These are phyloP conservation scores for Rhea pennata DNA, from an alignment of 2,113 vertebrate species.

Conservation along the genomic window DNA sequence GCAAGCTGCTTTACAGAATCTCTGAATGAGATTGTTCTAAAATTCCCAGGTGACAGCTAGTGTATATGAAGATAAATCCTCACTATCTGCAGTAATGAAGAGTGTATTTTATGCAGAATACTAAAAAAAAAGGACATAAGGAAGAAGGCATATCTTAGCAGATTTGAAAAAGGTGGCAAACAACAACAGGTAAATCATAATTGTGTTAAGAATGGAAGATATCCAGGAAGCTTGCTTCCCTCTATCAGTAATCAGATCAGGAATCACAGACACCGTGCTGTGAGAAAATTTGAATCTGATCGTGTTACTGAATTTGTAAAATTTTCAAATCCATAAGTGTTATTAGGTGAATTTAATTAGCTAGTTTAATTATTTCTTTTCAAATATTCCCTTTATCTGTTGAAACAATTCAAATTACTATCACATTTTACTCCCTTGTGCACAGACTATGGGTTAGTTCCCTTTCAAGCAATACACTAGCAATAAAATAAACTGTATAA, in stretches of 20 bases:
- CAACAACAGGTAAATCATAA: not conserved
- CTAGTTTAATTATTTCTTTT: not conserved
- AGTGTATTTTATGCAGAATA: constrained; percentile 32
- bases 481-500: not conserved
- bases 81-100: constrained; percentile 46
- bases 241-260: not conserved
- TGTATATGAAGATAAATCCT: constrained; percentile 59
- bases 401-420: not conserved
- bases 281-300: not conserved
- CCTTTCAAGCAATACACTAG: not conserved
- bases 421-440: not conserved
- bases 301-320: not conserved
- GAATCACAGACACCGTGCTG: not conserved
- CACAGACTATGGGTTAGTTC: not conserved
- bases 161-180: constrained; percentile 1
- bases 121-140: constrained; percentile 39
- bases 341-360: not conserved
- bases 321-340: not conserved
- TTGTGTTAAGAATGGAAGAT: not conserved
- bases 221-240: not conserved
- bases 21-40: constrained; percentile 49
- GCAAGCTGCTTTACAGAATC: constrained; percentile 45
- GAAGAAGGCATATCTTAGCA: constrained; percentile 3
- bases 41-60: constrained; percentile 58
- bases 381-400: not conserved